Conservation (phyloP, 2,888 invertebrate species). For the Philaethria dido region DNA sequence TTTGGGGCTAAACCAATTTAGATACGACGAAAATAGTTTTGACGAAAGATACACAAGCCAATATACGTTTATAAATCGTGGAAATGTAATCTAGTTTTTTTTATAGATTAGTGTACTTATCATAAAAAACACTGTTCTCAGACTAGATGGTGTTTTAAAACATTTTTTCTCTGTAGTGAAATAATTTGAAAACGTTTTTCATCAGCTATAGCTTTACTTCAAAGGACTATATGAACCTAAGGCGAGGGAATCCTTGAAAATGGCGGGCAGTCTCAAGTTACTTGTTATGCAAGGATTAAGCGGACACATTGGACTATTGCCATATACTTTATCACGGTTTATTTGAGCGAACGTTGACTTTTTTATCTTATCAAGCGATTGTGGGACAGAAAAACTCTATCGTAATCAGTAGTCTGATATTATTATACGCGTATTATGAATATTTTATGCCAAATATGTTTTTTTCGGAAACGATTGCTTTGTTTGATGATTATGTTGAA, state of each 20-base stretch:
- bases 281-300: conserved; percentile 35
- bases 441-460: conserved; percentile 5
- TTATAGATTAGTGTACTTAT: neutral
- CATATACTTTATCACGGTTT: conserved; percentile 51
- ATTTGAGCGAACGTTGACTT: conserved; percentile 56
- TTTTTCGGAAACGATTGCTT: neutral
- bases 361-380: conserved; percentile 54
- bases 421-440: conserved; percentile 16
- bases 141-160: neutral
- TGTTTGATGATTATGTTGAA: neutral
- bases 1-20: conserved; percentile 12
- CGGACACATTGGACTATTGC: conserved; percentile 46
- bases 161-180: neutral
- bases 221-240: conserved; percentile 15
- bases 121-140: too few relatives aligned
- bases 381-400: conserved; percentile 44
- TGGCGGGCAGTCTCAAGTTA: conserved; percentile 33
- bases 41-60: conserved; percentile 2
- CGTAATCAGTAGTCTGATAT: conserved; percentile 31
- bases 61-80: conserved; percentile 1
- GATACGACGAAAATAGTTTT: conserved; percentile 12
- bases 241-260: conserved; percentile 34
- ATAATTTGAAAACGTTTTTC: neutral
- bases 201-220: conserved; percentile 10
- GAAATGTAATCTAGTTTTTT: neutral